A percentile compares a stretch with the other conserved stretches of the same genome.
These are phyloP conservation scores for Dendronephthya gigantea DNA, from an alignment of 64 coral and sea anemone genomes.

Conservation along the genomic window DNA sequence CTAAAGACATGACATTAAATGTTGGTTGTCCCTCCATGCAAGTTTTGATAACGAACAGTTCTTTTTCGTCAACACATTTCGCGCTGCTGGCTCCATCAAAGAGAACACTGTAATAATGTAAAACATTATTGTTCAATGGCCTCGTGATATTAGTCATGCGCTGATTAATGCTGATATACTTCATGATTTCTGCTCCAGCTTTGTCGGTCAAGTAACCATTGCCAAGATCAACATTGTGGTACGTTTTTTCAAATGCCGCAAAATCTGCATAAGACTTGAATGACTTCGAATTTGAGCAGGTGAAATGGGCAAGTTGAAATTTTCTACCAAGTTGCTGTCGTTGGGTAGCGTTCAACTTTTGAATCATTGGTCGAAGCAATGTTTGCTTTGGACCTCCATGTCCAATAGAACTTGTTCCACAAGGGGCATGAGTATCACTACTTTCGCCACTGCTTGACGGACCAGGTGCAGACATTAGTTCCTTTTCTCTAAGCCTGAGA, in stretches of 20 bases:
- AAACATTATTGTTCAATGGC: not conserved
- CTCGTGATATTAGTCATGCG: not conserved
- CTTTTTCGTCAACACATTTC: not conserved
- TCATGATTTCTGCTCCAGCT: not conserved
- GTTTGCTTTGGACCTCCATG: not conserved
- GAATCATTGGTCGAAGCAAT: not conserved
- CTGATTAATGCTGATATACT: not conserved
- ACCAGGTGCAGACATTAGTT: not conserved
- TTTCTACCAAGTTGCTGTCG: not conserved
- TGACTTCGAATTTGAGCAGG: not conserved
- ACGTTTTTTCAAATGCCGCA: not conserved
- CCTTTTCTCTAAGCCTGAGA: not conserved
- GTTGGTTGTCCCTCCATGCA: not conserved
- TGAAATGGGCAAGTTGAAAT: not conserved
- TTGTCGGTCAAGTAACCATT: not conserved
- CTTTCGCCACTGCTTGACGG: not conserved
- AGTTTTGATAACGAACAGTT: not conserved
- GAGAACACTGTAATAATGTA: not conserved
- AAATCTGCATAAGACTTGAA: not conserved
- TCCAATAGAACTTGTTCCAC: not conserved
- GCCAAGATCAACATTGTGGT: not conserved
- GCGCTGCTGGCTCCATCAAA: not conserved
- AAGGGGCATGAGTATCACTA: not conserved
- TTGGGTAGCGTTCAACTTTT: not conserved
- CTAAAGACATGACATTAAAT: slow-evolving; percentile 2